Evolutionary conservation across 2,888 invertebrate genomes (phyloP), one percentile per base, ranked within the genome.

Genomic region (Myopa testacea): DNA sequence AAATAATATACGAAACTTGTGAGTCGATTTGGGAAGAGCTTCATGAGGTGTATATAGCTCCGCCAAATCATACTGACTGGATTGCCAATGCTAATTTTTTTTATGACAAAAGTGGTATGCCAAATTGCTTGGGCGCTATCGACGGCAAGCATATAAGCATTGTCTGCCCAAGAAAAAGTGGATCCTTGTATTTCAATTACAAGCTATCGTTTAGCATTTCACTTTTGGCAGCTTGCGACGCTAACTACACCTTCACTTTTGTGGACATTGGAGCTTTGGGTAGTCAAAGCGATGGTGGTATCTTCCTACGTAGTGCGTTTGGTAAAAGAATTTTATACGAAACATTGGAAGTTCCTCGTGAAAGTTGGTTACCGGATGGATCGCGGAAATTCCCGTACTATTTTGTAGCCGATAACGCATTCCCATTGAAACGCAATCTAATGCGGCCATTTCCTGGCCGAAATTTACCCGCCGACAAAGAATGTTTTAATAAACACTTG

Each of bases 241-340:
- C 26, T 26, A 26, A 26, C 26, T 26, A 26, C 26, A 26, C 26
- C 26, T 26, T 26, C 26, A 26, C 26, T 26, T 26, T 26, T 26
- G 26, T 26, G 26, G 26, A 26, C 26, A 26, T 26, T 26, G 26
- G 26, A 26, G 26, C 26, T 26, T 26, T 26, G 26, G 26, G 26
- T 26, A 26, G 26, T 26, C 26, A 26, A 26, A 26, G 26, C 26
- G 26, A 26, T 26, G 26, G 26, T 26, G 26, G 26, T 26, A 26
- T 26, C 26, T 26, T 26, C 26, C 26, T 26, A 26, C 26, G 26
- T 26, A 26, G 26, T 26, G 26, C 26, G 26, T 26, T 26, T 26
- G 26, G 26, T 26, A 26, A 79, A 37, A 72, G 70, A 37, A 34
- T 80, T 0, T 80, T 78, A 16, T 67, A 65, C 50, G 77, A 76